Evolutionary conservation across 2,888 invertebrate species (phyloP), one percentile per base, ranked within the genome.

Genomic region (Bombyx huttoni): DNA sequence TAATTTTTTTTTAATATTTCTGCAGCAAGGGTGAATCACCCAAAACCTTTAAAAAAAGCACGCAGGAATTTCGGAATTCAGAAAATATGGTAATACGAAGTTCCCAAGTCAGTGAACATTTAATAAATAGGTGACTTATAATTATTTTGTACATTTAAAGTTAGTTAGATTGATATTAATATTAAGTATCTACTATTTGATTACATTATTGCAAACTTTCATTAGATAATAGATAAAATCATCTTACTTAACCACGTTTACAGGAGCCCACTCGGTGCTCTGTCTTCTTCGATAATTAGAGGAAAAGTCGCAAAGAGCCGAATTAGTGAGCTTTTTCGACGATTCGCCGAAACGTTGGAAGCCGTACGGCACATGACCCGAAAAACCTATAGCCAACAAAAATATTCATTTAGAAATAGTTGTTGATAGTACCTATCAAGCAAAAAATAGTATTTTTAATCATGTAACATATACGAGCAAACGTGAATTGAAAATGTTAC

Each of bases 201-300:
- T 35, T n/a, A 46, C 13, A 48, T 46, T 47, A 47, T 13, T 13
- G 5, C 47, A 24, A 24, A 24, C n/a, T 24, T 24, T 14, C n/a
- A 12, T 47, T 47, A 40, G 0, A 12, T 8, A 40, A 12, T 40
- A 40, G 7, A 46, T 7, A 34, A 65, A 24, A 24, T 24, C 0
- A 24, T 24, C 86, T 78, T 76, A 89, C 89, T 87, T 88, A 59
- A 89, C 81, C 56, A 92, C 88, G 57, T 90, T 90, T 8, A 91
- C 91, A 7, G 94, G 93, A 34, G 93, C 92, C 94, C 94, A 94
- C 75, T 93, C 93, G 8, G 92, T 92, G 65, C 92, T 93, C 65
- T 92, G 90, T 53, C 92, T 89, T 65, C 92, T 90, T 57, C 93
- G 90, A 77, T 94, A 94, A 74, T 93, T 93, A 14, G 93, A 91